Percentiles rank a stretch among this genome's conserved stretches.
Evolutionary conservation across 2,113 vertebrate species (phyloP).

Genomic region (Mystacornis crossleyi): DNA sequence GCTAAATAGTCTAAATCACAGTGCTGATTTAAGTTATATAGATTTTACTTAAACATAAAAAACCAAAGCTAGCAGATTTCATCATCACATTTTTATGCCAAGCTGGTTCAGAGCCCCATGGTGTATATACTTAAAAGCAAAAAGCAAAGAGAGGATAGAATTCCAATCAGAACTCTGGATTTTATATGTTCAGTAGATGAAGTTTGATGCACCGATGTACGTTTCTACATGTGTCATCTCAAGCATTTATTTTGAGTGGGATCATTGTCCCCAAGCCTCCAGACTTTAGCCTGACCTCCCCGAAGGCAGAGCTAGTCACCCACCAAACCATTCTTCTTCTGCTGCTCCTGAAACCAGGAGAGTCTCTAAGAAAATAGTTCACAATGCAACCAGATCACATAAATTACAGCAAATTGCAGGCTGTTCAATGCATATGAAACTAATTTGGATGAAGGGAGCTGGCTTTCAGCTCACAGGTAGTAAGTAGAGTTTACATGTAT

Average conservation of each 20-base stretch:
- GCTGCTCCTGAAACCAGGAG: background rate
- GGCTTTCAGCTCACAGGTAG: background rate
- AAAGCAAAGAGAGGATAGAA: background rate
- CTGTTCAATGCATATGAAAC: background rate
- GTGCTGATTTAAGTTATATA: background rate
- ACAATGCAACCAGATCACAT: background rate
- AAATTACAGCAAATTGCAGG: background rate
- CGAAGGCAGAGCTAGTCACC: background rate
- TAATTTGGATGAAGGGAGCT: background rate
- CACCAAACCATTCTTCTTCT: background rate
- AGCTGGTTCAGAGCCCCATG: background rate
- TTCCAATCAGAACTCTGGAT: background rate
- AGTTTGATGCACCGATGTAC: background rate
- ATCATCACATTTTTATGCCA: background rate
- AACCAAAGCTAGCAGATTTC: background rate
- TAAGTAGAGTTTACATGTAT: background rate
- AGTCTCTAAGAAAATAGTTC: background rate
- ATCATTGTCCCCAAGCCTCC: background rate
- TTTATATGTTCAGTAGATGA: background rate
- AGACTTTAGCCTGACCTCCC: background rate
- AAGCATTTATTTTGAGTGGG: background rate
- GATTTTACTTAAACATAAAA: background rate
- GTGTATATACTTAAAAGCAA: background rate
- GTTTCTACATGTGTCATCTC: fast-evolving
- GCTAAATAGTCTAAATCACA: background rate